Percentiles rank a stretch among this genome's conserved stretches.
Evolutionary conservation across 1,140 invertebrate genomes (phyloP).

Genomic region (Scaptodrosophila lebanonensis): DNA sequence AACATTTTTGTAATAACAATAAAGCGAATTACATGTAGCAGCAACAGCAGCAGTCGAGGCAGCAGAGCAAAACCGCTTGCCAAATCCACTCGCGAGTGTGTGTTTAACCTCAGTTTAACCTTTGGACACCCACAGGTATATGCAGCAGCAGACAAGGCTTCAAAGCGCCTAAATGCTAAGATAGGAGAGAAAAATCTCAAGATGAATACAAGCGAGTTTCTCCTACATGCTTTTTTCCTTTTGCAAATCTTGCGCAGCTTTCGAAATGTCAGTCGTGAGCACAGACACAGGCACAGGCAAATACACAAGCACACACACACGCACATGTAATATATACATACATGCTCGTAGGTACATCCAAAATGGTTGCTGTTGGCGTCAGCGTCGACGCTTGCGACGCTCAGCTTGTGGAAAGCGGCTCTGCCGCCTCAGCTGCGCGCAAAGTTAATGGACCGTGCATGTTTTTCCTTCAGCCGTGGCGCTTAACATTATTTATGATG

Average conservation of each 20-base stretch:
- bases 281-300: background rate
- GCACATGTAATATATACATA: background rate
- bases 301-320: background rate
- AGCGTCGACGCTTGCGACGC: slow-evolving; percentile 21
- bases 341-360: slow-evolving; percentile 40
- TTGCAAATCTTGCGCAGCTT: slow-evolving; percentile 39
- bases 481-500: slow-evolving; percentile 77
- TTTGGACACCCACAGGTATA: slow-evolving; percentile 20
- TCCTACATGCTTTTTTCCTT: slow-evolving; percentile 14
- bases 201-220: slow-evolving; percentile 31
- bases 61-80: slow-evolving; percentile 55
- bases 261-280: slow-evolving; percentile 39
- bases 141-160: background rate
- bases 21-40: slow-evolving; percentile 55
- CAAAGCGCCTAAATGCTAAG: slow-evolving; percentile 17
- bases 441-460: slow-evolving; percentile 76
- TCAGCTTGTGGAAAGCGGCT: slow-evolving; percentile 5
- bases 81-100: slow-evolving; percentile 33
- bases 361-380: slow-evolving; percentile 6
- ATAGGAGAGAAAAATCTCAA: slow-evolving; percentile 22
- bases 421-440: slow-evolving; percentile 30
- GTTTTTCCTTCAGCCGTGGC: slow-evolving; percentile 76
- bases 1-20: slow-evolving; percentile 65
- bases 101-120: slow-evolving; percentile 52
- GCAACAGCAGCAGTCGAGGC: slow-evolving; percentile 15